These are phyloP conservation scores for Caradrina kadenii DNA, from an alignment of 2,888 invertebrate species.

Conservation along the genomic window DNA sequence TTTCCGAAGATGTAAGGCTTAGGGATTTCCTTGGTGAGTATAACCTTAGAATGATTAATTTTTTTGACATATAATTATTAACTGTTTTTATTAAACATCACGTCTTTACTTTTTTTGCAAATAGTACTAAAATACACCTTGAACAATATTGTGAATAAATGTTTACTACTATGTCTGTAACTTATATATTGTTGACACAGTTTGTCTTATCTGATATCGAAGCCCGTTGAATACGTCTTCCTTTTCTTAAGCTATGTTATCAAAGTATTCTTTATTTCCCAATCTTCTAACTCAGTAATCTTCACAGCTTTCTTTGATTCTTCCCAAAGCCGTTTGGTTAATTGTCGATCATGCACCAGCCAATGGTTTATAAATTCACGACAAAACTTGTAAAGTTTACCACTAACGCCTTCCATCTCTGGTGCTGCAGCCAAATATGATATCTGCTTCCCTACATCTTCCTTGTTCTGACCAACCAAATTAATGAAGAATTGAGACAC, in stretches of 20 bases:
- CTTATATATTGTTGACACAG: not conserved
- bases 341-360: constrained; percentile 70
- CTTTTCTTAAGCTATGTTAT: not conserved
- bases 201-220: too few relatives aligned
- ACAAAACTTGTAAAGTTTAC: constrained; percentile 82
- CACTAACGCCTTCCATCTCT: constrained; percentile 73
- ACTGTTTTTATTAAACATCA: not conserved
- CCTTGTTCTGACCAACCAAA: constrained; percentile 78
- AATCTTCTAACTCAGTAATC: constrained; percentile 76
- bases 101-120: not conserved
- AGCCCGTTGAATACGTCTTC: not conserved
- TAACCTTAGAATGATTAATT: too few relatives aligned
- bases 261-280: constrained; percentile 66
- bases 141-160: constrained; percentile 6
- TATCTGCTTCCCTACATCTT: constrained; percentile 80
- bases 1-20: not conserved
- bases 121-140: not conserved
- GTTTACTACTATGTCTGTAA: constrained; percentile 14
- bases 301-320: constrained; percentile 78
- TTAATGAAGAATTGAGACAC: constrained; percentile 74
- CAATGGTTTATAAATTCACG: constrained; percentile 77
- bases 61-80: not conserved
- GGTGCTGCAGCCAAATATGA: constrained; percentile 79
- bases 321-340: constrained; percentile 79
- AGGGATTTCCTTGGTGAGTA: not conserved